Conservation (phyloP, 2,888 invertebrate species). For the Scrobipalpa costella region DNA sequence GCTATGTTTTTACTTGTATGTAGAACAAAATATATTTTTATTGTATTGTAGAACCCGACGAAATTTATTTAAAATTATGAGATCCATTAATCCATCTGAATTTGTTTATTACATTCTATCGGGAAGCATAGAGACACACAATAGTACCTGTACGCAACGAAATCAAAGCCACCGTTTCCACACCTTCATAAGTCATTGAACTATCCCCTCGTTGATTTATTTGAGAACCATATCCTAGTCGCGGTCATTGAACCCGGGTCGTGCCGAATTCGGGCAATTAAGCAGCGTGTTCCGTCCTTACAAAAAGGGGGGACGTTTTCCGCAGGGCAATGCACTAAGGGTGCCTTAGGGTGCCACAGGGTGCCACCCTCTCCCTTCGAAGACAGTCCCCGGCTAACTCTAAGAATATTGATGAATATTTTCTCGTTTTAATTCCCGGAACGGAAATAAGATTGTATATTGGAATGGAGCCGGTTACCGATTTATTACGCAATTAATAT, state of each 20-base stretch:
- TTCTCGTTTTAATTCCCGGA: constrained; percentile 30
- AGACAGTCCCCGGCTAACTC: constrained; percentile 55
- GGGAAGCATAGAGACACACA: not conserved
- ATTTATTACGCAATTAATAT: constrained; percentile 9
- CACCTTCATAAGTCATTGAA: constrained; percentile 24
- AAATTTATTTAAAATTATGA: too few relatives aligned
- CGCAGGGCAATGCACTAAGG: constrained; percentile 79
- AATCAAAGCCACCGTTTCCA: not conserved
- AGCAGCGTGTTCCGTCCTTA: constrained; percentile 68
- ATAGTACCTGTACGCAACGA: not conserved
- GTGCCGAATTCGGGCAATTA: constrained; percentile 73
- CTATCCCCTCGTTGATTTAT: constrained; percentile 41
- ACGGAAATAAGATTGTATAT: constrained; percentile 22
- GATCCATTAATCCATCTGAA: too few relatives aligned
- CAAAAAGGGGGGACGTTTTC: constrained; percentile 70
- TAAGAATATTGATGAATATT: constrained; percentile 38
- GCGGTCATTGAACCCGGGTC: constrained; percentile 63
- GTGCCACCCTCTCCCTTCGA: constrained; percentile 62
- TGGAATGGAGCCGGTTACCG: not conserved
- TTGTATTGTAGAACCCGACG: too few relatives aligned
- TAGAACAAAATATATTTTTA: too few relatives aligned
- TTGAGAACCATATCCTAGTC: constrained; percentile 43
- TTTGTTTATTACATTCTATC: not conserved
- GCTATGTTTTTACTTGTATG: too few relatives aligned
- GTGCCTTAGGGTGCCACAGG: constrained; percentile 67